Base-by-base conservation (phyloP, 2,113 vertebrate genomes). In the Lepisosteus osseus region DNA sequence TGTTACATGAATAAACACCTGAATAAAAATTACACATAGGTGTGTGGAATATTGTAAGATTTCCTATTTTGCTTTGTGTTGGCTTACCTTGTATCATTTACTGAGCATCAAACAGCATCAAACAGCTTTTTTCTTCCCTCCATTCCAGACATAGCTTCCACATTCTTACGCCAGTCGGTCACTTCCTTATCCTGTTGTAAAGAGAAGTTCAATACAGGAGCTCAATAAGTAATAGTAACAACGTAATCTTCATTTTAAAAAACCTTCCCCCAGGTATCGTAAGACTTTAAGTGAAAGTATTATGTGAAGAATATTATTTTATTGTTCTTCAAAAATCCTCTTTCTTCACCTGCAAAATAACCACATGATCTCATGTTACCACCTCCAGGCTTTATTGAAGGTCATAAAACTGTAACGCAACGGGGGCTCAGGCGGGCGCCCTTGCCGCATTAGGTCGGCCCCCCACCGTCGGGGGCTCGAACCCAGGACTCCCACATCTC, bases 121-220 rank as follows among this genome's bases (percentile, higher is more conserved):
- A 92, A 92, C 82, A 89, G 80, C 81, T 92, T 92, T 86, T 91
- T 92, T 13, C 90, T 90, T 74, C 90, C 91, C 70, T 92, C 91
- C 90, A 92, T 92, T 7, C 90, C 90, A 6, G 90, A 91, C 90
- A 91, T 91, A 77, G 91, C 85, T 8, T 91, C 90, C 84, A 91
- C 89, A 15, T 92, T 92, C 79, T 92, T 91, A 82, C 89, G 88
- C 91, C 91, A 92, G 74, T 92, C 91, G 13, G 87, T 90, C 76
- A 92, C 89, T 70, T 91, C 91, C 72, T 89, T 76, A 6, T 76
- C 74, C 78, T 79, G 44, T 12, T 7, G 6, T 8, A 4, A 54
- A n/a, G 17, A 4, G 2, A 4, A 72, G 40, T 54, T 15, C 11
- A 29, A 56, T 14, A 55, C n/a, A 29, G 1, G 29, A 4, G 4